Conservation (phyloP, 2,888 invertebrate species). For the Coleophora flavipennella region DNA sequence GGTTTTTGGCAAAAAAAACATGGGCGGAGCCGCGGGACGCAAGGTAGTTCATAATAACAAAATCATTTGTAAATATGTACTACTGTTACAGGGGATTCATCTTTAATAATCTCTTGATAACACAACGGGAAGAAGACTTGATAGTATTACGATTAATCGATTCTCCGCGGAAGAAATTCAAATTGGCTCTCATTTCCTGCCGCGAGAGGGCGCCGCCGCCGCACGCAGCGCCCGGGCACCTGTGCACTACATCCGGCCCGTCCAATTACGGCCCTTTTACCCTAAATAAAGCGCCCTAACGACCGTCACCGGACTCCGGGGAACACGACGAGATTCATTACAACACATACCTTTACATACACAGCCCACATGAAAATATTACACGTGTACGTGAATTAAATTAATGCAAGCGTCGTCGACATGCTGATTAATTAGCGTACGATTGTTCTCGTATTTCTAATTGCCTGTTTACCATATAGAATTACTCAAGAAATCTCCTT, state of each 20-base stretch:
- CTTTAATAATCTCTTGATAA: too few relatives aligned
- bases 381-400: neutral
- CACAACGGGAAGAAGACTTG: slow-evolving; percentile 11
- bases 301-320: too few relatives aligned
- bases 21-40: too few relatives aligned
- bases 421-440: slow-evolving; percentile 1
- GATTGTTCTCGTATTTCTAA: slow-evolving; percentile 3
- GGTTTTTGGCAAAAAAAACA: too few relatives aligned
- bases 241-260: slow-evolving; percentile 57
- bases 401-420: neutral
- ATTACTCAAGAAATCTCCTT: neutral
- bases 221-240: slow-evolving; percentile 55
- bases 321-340: too few relatives aligned
- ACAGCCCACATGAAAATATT: slow-evolving; percentile 7
- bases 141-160: slow-evolving; percentile 50
- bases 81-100: neutral
- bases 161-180: slow-evolving; percentile 56
- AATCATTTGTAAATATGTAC: neutral
- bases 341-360: too few relatives aligned
- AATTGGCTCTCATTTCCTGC: slow-evolving; percentile 61
- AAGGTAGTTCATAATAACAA: neutral
- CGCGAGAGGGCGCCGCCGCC: slow-evolving; percentile 17
- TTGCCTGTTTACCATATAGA: slow-evolving; percentile 1
- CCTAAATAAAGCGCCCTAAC: slow-evolving; percentile 49
- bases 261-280: slow-evolving; percentile 56